Percentiles rank a stretch among this genome's conserved stretches.
Evolutionary conservation across 2,797 vertebrate genomes (phyloP).

Genomic region (Valencia hispanica): DNA sequence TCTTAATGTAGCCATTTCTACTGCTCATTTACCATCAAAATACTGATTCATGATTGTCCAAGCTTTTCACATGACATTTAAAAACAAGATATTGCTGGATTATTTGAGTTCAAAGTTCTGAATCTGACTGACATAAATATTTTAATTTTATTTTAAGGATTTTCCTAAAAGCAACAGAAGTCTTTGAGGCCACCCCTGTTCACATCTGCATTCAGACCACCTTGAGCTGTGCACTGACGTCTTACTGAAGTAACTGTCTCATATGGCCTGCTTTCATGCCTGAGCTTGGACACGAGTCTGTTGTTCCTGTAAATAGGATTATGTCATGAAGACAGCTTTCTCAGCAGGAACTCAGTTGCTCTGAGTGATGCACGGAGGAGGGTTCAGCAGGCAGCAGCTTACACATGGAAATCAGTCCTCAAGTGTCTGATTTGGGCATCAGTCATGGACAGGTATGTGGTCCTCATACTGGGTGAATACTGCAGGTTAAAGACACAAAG

Average conservation of each 20-base stretch:
- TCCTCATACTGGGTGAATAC: slow-evolving; percentile 98
- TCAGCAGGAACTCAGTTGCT: slow-evolving; percentile 40
- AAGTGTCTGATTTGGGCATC: slow-evolving; percentile 87
- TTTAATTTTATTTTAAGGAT: slow-evolving; percentile 32
- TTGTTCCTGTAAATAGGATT: slow-evolving; percentile 58
- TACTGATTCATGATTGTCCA: slow-evolving; percentile 36
- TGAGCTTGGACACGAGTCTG: slow-evolving; percentile 36
- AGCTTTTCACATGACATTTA: slow-evolving; percentile 31
- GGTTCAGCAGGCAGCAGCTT: slow-evolving; percentile 42
- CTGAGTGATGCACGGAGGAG: slow-evolving; percentile 40
- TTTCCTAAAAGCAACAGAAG: slow-evolving; percentile 35
- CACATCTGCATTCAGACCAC: slow-evolving; percentile 45
- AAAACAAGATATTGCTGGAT: slow-evolving; percentile 1
- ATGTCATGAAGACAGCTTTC: slow-evolving; percentile 42
- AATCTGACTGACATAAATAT: slow-evolving; percentile 31
- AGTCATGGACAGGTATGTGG: slow-evolving; percentile 93
- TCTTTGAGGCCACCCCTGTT: slow-evolving; percentile 29
- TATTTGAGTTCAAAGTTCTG: slow-evolving; percentile 41
- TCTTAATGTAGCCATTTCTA: slow-evolving; percentile 3
- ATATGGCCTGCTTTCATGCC: slow-evolving; percentile 51
- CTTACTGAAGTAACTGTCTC: slow-evolving; percentile 41
- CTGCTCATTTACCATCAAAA: slow-evolving; percentile 17
- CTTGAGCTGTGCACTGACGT: slow-evolving; percentile 32
- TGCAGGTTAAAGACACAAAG: slow-evolving; percentile 57
- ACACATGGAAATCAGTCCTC: slow-evolving; percentile 86